Evolutionary conservation across 2,888 invertebrate genomes (phyloP).

Genomic region (Allygus modestus): DNA sequence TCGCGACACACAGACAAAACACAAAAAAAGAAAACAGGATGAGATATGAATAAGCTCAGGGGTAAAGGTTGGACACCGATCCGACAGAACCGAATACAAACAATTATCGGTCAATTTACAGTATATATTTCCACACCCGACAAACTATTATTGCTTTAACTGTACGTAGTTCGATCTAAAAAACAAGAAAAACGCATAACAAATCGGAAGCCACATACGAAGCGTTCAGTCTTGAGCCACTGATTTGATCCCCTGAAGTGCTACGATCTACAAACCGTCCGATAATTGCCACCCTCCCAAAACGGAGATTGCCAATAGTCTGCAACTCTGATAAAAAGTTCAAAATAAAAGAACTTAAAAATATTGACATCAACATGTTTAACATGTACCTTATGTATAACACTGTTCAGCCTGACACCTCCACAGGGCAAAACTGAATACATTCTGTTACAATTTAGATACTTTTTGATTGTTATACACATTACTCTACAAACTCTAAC

Average conservation of each 20-base stretch:
- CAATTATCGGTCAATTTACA: constrained; percentile 2
- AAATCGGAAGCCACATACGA: constrained; percentile 43
- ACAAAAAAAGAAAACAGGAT: constrained; percentile 39
- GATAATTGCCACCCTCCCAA: constrained; percentile 61
- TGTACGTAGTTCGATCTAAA: constrained; percentile 14
- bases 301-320: constrained; percentile 62
- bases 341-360: constrained; percentile 69
- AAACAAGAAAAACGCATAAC: constrained; percentile 17
- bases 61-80: constrained; percentile 15
- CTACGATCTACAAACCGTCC: constrained; percentile 49
- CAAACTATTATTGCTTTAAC: constrained; percentile 48
- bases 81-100: constrained; percentile 19
- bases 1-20: constrained; percentile 57
- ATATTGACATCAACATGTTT: constrained; percentile 68
- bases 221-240: constrained; percentile 51
- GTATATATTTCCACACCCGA: constrained; percentile 16
- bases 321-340: constrained; percentile 63
- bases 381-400: constrained; percentile 68
- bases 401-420: constrained; percentile 17
- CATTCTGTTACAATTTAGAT: constrained; percentile 61
- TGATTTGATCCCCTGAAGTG: constrained; percentile 58
- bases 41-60: constrained; percentile 8
- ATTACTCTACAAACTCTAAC: constrained; percentile 39
- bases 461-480: constrained; percentile 61
- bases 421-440: constrained; percentile 48